Evolutionary conservation across 2,888 invertebrate genomes (phyloP), one percentile per base, ranked within the genome.

Genomic region (Galerucella nymphaeae): DNA sequence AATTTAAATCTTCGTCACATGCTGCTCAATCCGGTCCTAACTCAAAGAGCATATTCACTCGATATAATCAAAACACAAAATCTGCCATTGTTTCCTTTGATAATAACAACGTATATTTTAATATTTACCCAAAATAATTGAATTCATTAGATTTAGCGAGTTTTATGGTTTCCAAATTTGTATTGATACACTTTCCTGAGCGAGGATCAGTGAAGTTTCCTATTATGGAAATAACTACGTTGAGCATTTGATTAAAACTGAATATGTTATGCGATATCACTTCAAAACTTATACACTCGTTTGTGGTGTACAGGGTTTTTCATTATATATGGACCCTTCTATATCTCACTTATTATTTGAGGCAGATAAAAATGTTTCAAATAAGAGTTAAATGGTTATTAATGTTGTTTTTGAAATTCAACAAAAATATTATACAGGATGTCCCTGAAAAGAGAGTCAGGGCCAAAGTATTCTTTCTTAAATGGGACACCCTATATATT

Each of bases 151-250:
- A 53, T 53, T 9, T 2, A 10, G 16, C 10, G 18, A 53, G 18
- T 53, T 50, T 53, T 18, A 53, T 53, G n/a, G 53, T 18, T 53
- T 10, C 9, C 18, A 48, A 48, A 48, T 45, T 13, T 14, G 13
- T 48, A 48, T n/a, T 48, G 53, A 53, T 16, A 53, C 53, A 18
- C 16, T 53, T 10, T 18, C 18, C 53, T 50, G 53, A 53, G 53
- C 16, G 18, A 53, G 53, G 53, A 53, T 53, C 53, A 53, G 9
- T 53, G 18, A 53, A 53, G 53, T 53, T 53, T 53, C 53, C 18
- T 16, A 18, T 53, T 53, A 53, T 53, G 53, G 53, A 53, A 53
- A 53, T 53, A 18, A 53, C 9, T 10, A 53, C 9, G 53, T 53
- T 53, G 53, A 16, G 10, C 16, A 18, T 53, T 53, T 53, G 16